Conservation (phyloP, 2,888 invertebrate species). For the Octonoba sinensis region DNA sequence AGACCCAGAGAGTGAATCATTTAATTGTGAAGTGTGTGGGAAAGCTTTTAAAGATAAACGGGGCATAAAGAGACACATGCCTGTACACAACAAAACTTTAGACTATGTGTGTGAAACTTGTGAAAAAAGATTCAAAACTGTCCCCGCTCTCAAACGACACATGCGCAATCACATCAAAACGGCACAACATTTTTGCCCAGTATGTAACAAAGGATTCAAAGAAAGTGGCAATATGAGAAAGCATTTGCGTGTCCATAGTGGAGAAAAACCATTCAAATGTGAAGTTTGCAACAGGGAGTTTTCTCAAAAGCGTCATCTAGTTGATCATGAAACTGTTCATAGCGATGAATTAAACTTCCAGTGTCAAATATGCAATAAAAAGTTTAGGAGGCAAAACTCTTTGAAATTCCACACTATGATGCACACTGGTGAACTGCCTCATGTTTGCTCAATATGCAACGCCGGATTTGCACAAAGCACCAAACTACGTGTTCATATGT, state of each 20-base stretch:
- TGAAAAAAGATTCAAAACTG: conserved; percentile 5
- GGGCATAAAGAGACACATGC: neutral
- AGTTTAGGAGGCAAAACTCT: neutral
- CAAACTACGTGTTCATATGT: neutral
- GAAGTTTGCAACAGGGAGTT: neutral
- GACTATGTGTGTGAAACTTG: conserved; percentile 11
- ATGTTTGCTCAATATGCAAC: neutral
- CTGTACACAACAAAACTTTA: neutral
- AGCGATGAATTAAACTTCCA: neutral
- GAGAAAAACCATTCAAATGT: neutral
- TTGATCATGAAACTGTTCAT: neutral
- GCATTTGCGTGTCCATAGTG: conserved; percentile 4
- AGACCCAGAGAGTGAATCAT: neutral
- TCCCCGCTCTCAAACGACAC: neutral
- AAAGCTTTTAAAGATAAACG: conserved; percentile 11
- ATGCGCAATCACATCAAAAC: neutral
- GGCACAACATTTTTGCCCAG: neutral
- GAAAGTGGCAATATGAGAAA: conserved; percentile 11
- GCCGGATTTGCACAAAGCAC: conserved; percentile 8
- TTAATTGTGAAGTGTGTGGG: neutral
- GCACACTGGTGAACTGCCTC: neutral
- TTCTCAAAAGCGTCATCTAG: conserved; percentile 1
- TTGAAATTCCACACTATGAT: conserved; percentile 1
- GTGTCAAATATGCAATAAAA: neutral
- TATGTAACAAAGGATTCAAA: conserved; percentile 9